A percentile compares a stretch with the other conserved stretches of the same genome.
Conservation (phyloP, 2,888 invertebrate species). For the Apantesis nais region DNA sequence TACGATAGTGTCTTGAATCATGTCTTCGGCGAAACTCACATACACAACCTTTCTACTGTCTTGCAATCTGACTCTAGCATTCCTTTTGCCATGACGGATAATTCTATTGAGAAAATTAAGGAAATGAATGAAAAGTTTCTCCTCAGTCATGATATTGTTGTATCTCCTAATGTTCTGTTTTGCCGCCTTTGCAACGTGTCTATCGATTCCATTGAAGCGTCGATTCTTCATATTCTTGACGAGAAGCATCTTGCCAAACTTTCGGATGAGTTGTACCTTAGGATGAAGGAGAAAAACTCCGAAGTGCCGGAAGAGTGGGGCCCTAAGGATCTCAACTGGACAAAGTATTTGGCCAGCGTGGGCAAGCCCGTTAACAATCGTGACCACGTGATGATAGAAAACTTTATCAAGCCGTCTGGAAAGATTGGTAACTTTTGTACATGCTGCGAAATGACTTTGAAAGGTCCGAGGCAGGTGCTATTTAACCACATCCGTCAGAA, state of each 20-base stretch:
- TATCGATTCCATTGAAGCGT: constrained; percentile 64
- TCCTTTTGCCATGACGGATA: constrained; percentile 63
- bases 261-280: constrained; percentile 73
- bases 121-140: constrained; percentile 75
- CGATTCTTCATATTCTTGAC: constrained; percentile 73
- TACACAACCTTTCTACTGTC: constrained; percentile 75
- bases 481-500: constrained; percentile 82
- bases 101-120: constrained; percentile 69
- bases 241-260: constrained; percentile 75
- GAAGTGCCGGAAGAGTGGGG: constrained; percentile 82
- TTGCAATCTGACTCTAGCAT: constrained; percentile 74
- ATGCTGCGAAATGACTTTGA: constrained; percentile 79
- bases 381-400: constrained; percentile 79
- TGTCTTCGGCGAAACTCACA: constrained; percentile 77
- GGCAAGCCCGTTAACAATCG: constrained; percentile 73
- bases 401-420: constrained; percentile 78
- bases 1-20: constrained; percentile 80
- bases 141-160: constrained; percentile 61
- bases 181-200: constrained; percentile 68
- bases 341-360: constrained; percentile 75
- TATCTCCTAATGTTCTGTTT: constrained; percentile 53
- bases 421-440: constrained; percentile 77
- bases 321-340: constrained; percentile 78
- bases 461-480: constrained; percentile 77
- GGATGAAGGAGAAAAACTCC: constrained; percentile 64